Evolutionary conservation across 2,113 vertebrate genomes (phyloP), one percentile per base, ranked within the genome.

Genomic region (Numenius arquata): DNA sequence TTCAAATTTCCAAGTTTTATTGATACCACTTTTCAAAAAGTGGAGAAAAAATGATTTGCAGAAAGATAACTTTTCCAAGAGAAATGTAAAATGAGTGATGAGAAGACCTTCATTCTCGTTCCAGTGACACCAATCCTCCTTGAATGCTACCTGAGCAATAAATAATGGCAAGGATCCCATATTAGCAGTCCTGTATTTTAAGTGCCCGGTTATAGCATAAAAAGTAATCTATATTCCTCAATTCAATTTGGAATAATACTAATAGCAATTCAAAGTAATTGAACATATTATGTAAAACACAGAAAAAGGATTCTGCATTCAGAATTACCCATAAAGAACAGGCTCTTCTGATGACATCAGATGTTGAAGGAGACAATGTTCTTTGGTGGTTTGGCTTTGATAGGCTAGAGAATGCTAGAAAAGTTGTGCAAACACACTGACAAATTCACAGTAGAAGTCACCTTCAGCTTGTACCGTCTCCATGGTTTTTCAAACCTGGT

Each of bases 1-100:
- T 76, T 89, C 38, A 61, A 48, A 63, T 91, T 87, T 81, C 47
- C 23, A 90, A 73, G 56, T 84, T 75, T 92, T 32, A 8, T 23
- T 53, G 34, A 58, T 86, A 93, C 11, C 66, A 29, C 27, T 80
- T 90, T 92, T 50, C 9, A n/a, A 75, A 95, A 95, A 97, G 61
- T 80, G 71, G 34, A 70, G 26, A 45, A 18, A 47, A 74, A 86
- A 61, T 13, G 1, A 43, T 90, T 96, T 50, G 32, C 43, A 95
- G 88, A 92, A 68, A 61, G 62, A 41, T 67, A 95, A 89, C 27
- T 80, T 77, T 63, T 90, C 36, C 22, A 91, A 74, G 55, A 93
- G 47, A 97, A 94, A 96, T 38, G 26, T 66, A 48, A 87, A 81
- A 59, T 26, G 50, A 82, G 45, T 40, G 87, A 88, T 5, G 2